Base-by-base conservation (phyloP, 2,113 vertebrate genomes). In the Perca flavescens region DNA sequence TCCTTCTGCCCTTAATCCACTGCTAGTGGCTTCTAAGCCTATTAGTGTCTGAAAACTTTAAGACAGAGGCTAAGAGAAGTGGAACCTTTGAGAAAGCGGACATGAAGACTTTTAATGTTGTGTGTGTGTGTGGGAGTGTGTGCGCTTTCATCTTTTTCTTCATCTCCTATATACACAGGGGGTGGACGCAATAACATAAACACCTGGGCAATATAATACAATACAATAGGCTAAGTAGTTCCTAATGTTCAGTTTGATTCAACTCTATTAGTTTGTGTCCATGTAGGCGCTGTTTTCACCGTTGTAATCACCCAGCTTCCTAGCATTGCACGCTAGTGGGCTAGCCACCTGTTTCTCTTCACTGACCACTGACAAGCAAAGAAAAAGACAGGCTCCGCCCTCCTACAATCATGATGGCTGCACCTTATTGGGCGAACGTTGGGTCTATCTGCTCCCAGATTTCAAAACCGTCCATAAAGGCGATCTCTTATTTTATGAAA, bases 11-110 rank as follows among this genome's bases (percentile, higher is more conserved):
- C 52, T 77, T 92, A 90, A 93, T 91, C 87, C 88, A 84, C 84
- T 86, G 49, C 65, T 78, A 64, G 81, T 84, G 76, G 67, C 73
- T 86, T 85, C 66, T 87, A 88, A 92, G 91, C 85, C 79, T 88
- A 89, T 93, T 92, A 93, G 78, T 74, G 80, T 89, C 82, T 77
- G 54, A 73, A 86, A 83, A 91, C 87, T 85, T 86, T 66, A 73
- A 82, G 84, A 80, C 17, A 88, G 77, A 84, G 77, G 82, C 79
- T 89, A 86, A 86, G 85, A 79, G 83, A 80, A 89, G 57, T 52
- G 49, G 53, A 63, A 89, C 79, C 77, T 85, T 67, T 65, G 28
- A 78, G 66, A 46, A 70, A 52, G 69, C 22, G 74, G n/a, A 56
- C 58, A 84, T 52, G 79, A 76, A 28, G 47, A 31, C 21, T 74